Base-by-base conservation (phyloP, 2,797 vertebrate genomes). In the Microctenopoma lineatum region DNA sequence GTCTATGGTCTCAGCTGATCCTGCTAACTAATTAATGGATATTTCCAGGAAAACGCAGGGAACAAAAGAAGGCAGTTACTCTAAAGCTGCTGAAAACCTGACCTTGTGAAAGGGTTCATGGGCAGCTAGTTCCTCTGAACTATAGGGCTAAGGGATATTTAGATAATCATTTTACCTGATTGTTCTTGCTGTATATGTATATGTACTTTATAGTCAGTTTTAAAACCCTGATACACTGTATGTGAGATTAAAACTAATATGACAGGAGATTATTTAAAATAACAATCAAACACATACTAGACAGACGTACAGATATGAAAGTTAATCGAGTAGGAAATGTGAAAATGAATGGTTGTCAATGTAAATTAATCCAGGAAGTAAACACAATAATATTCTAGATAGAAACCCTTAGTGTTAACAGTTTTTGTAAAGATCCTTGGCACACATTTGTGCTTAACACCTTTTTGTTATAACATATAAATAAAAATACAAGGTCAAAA, bases 21-120 rank as follows among this genome's bases (percentile, higher is more conserved):
- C 58, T 61, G 66, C 73, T 85, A 78, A 87, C 71, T 84, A 85
- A 88, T 90, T 89, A 39, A 58, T 87, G 66, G 52, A 60, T 51
- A 52, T 81, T 87, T 88, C 71, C 58, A 66, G 75, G 77, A 87
- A 88, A 87, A 64, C 48, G 39, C 32, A 16, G 54, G 5, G 55
- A 81, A 68, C 66, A 81, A 81, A 79, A 59, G 60, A 68, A 67
- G 57, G 50, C 56, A 18, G 73, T 73, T 58, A 39, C 70, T 66
- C 25, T 52, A 69, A 57, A 64, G 66, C 34, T 53, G 39, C 2
- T 0, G 66, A 71, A 81, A 69, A 70, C 45, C 57, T 69, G 54
- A 81, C 64, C 65, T 45, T 15, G 53, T 77, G 59, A 81, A 77
- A 65, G 63, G 54, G 71, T 63, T 73, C 69, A 57, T 55, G 54